Conservation (phyloP, 2,797 vertebrate genomes). For the Poecilia wingei region DNA sequence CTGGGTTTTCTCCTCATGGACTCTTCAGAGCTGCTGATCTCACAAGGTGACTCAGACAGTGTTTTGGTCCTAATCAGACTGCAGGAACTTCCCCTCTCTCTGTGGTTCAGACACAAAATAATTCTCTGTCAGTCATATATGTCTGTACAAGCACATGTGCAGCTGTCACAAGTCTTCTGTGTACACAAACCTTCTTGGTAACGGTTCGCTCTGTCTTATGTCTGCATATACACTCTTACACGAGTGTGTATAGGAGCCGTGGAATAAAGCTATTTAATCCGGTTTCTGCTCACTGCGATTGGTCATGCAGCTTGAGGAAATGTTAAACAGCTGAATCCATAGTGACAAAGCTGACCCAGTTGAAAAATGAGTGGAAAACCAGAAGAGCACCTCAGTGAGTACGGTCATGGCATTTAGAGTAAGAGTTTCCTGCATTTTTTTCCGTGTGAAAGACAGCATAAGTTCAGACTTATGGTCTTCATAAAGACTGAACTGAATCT, state of each 20-base stretch:
- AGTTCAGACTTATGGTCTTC: conserved; percentile 58
- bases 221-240: conserved; percentile 25
- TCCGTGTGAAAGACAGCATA: conserved; percentile 24
- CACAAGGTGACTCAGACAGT: conserved; percentile 28
- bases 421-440: conserved; percentile 9
- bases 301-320: conserved; percentile 67
- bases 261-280: conserved; percentile 49
- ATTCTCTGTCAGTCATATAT: conserved; percentile 60
- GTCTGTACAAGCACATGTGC: conserved; percentile 53
- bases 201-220: conserved; percentile 20
- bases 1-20: conserved; percentile 23
- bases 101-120: conserved; percentile 66
- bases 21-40: conserved; percentile 48
- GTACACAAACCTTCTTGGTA: conserved; percentile 32
- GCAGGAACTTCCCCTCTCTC: conserved; percentile 47
- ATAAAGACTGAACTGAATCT: conserved; percentile 22
- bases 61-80: conserved; percentile 63
- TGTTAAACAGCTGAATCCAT: conserved; percentile 68
- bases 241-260: conserved; percentile 31
- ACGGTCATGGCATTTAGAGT: conserved; percentile 23
- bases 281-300: conserved; percentile 80
- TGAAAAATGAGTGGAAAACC: conserved; percentile 75
- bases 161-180: conserved; percentile 27
- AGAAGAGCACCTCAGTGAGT: conserved; percentile 28
- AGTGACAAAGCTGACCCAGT: conserved; percentile 65